Evolutionary conservation across 37 sponge, comb jelly and placozoan species (phyloP), one percentile per base, ranked within the genome.

Genomic region (Aplysina aerophoba): DNA sequence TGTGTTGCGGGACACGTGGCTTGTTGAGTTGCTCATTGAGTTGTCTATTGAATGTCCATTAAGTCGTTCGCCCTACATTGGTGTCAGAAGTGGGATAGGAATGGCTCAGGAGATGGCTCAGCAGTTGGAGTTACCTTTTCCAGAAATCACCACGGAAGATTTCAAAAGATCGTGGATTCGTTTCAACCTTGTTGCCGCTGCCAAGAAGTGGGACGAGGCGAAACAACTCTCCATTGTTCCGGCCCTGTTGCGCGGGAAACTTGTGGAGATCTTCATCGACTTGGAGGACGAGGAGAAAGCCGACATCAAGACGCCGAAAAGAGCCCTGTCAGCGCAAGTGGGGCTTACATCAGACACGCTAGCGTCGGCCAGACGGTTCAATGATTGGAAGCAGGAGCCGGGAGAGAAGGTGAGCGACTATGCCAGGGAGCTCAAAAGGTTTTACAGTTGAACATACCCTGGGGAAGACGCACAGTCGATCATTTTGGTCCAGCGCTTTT

Each of bases 191-290:
- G 87, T 80, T 4, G 80, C 87, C 35, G 54, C 27, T 40, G 81
- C 87, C 55, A 86, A 86, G 56, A 73, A 86, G 35, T 86, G 87
- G 87, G 31, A 86, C 27, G 87, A 59, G n/a, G 87, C 80, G 22
- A 86, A 86, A 55, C 87, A 86, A 38, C 56, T 64, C 28, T 19
- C 80, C 30, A 59, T 86, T 30, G 17, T 86, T 16, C 87, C 87
- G 24, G 53, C 87, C 15, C 54, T 80, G 55, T 44, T 86, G 50
- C 55, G 87, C 0, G 87, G 87, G 19, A 87, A 80, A 41, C 82
- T 87, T 0, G 27, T 87, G 14, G 81, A 81, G 13, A 36, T 39
- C 57, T 87, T 74, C 30, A 19, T 81, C 8, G 58, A 67, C 14
- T 30, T 81, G 31, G 81, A 81, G 0, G 73, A 81, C 31, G 66